Conservation (phyloP, 2,888 invertebrate species). For the Rosalia funebris region DNA sequence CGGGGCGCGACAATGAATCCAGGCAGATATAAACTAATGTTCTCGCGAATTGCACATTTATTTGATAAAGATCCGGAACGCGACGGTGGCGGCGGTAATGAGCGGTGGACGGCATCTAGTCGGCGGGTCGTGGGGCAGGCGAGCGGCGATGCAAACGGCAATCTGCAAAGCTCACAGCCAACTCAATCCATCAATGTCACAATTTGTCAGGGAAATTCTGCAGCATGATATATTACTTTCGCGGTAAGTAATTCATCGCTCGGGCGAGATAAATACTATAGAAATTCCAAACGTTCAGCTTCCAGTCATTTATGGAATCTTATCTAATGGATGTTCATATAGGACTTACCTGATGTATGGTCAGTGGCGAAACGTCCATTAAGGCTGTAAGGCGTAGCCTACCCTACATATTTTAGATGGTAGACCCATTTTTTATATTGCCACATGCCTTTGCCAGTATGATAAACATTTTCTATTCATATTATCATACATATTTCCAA, state of each 20-base stretch:
- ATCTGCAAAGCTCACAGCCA: conserved; percentile 12
- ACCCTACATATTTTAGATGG: too few relatives aligned
- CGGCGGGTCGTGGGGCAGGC: not conserved
- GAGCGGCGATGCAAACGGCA: conserved; percentile 11
- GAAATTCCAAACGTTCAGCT: conserved; percentile 12
- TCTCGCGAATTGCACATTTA: conserved; percentile 5
- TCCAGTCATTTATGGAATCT: too few relatives aligned
- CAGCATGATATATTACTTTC: conserved; percentile 22
- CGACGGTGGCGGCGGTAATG: not conserved
- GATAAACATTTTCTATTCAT: too few relatives aligned
- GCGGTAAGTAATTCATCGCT: conserved; percentile 19
- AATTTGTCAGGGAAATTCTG: conserved; percentile 21
- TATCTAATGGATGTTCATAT: too few relatives aligned
- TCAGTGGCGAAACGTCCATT: too few relatives aligned
- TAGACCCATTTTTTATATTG: too few relatives aligned
- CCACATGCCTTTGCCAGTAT: too few relatives aligned
- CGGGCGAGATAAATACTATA: conserved; percentile 12
- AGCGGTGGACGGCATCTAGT: conserved; percentile 1
- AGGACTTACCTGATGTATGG: too few relatives aligned
- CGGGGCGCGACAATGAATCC: not conserved
- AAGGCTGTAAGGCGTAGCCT: too few relatives aligned
- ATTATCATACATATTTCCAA: too few relatives aligned
- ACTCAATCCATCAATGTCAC: conserved; percentile 22
- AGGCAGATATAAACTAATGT: conserved; percentile 7
- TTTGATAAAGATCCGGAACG: conserved; percentile 3